These are phyloP conservation scores for Trileptium ribeirensis DNA, from an alignment of 2,888 invertebrate species.

Conservation along the genomic window DNA sequence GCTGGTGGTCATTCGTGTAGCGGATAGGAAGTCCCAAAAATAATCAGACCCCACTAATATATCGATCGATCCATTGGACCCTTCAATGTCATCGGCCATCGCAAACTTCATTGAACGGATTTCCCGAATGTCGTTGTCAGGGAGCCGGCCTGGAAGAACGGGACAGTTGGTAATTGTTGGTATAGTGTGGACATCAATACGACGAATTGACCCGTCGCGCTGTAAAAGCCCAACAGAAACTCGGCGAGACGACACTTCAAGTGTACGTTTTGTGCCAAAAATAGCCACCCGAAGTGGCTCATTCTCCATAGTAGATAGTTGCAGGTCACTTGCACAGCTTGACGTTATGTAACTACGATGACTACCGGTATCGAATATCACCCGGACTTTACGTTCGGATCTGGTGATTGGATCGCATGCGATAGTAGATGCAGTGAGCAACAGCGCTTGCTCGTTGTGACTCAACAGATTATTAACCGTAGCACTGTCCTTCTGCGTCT, in stretches of 20 bases:
- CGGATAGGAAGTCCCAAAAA: not conserved
- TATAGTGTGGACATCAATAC: not conserved
- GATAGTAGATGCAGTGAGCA: not conserved
- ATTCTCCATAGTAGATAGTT: not conserved
- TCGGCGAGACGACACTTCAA: not conserved
- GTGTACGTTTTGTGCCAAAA: not conserved
- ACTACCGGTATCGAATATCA: not conserved
- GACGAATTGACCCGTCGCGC: not conserved
- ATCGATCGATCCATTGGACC: not conserved
- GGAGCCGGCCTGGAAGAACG: not conserved
- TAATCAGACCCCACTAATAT: not conserved
- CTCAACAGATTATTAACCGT: not conserved
- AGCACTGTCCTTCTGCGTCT: too few species aligned
- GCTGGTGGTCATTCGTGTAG: not conserved
- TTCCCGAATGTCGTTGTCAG: not conserved
- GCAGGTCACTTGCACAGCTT: not conserved
- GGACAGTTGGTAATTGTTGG: not conserved
- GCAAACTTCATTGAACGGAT: not conserved
- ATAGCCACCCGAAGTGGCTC: not conserved
- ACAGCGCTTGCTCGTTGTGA: not conserved
- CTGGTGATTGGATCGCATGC: not conserved
- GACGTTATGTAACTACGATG: not conserved
- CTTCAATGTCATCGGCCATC: not conserved
- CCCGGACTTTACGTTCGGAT: not conserved
- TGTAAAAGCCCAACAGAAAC: not conserved